These are phyloP conservation scores for Callyntrura sp. DNA, from an alignment of 2,888 invertebrate genomes.

Conservation along the genomic window DNA sequence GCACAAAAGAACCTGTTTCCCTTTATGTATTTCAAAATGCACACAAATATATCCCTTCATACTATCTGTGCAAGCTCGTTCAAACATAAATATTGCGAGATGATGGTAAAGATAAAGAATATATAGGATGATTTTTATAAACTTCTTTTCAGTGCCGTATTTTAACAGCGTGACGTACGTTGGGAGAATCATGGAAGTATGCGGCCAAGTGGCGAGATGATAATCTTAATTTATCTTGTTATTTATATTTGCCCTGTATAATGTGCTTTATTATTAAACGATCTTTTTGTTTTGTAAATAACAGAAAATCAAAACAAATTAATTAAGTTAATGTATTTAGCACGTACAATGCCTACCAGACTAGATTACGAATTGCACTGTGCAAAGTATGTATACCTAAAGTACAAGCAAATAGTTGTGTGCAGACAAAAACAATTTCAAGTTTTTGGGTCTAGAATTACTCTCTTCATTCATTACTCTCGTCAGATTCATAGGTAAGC, in stretches of 20 bases:
- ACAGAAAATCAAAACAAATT: slow-evolving; percentile 27
- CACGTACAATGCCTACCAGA: too few relatives aligned
- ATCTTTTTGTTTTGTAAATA: slow-evolving; percentile 39
- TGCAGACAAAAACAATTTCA: too few relatives aligned
- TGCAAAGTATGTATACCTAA: too few relatives aligned
- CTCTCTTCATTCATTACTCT: background rate
- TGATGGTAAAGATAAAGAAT: slow-evolving; percentile 16
- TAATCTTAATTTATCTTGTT: slow-evolving; percentile 13
- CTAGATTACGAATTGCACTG: too few relatives aligned
- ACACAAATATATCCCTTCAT: background rate
- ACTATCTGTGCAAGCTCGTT: background rate
- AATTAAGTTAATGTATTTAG: background rate
- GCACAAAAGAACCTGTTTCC: slow-evolving; percentile 64
- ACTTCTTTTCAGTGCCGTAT: slow-evolving; percentile 36
- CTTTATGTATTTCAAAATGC: background rate
- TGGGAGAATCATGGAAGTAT: slow-evolving; percentile 36
- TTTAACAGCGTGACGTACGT: slow-evolving; percentile 51
- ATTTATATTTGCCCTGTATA: slow-evolving; percentile 20
- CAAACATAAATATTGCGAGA: slow-evolving; percentile 29
- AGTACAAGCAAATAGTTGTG: too few relatives aligned
- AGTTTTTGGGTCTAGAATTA: too few relatives aligned
- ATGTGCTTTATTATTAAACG: slow-evolving; percentile 20
- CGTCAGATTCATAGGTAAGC: too few relatives aligned
- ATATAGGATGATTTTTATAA: slow-evolving; percentile 29
- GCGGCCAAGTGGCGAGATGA: slow-evolving; percentile 7